Base-by-base conservation (phyloP, 1,140 invertebrate species). In the Nasonia vitripennis region DNA sequence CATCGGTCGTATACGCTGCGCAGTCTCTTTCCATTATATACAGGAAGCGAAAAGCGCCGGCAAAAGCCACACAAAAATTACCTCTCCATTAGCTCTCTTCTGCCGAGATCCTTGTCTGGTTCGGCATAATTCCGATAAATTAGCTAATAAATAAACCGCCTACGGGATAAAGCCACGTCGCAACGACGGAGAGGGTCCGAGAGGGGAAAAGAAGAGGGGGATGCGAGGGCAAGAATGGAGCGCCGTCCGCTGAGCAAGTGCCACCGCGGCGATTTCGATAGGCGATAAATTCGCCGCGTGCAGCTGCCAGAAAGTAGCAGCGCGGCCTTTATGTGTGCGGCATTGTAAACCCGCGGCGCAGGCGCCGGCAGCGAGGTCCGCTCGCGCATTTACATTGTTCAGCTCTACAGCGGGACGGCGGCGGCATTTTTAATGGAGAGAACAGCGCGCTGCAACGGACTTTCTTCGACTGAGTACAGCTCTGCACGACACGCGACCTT, bases 241-340 rank as follows among this genome's bases (percentile, higher is more conserved):
- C 12, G 27, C 7, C 2, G 37, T 20, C 55, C 12, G 55, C 4
- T 0, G 17, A 12, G 17, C 14, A 62, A 62, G 55, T 62, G 55
- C 20, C 20, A 62, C 55, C 55, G 6, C 4, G 17, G 34, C 73
- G 73, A 75, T 75, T 37, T 20, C 20, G 73, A 34, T 75, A 34
- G 73, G 17, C 73, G 73, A 75, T 75, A 75, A 75, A 75, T 75
- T 75, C 34, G 73, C 2, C 34, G 73, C 2, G 20, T 7, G 9
- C 17, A 75, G 73, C 73, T 41, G 14, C 31, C 73, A 34, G 17
- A 45, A 11, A 37, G 27, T n/a, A 62, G 23, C 41, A 23, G n/a
- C 75, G 45, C 75, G 45, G 41, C 20, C 55, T 62, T 62, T 62
- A 62, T n/a, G 12, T 34, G 73, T 34, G 27, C 27, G 27, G 27